These are phyloP conservation scores for Stegodyphus dumicola DNA, from an alignment of 1,140 invertebrate genomes.

Conservation along the genomic window DNA sequence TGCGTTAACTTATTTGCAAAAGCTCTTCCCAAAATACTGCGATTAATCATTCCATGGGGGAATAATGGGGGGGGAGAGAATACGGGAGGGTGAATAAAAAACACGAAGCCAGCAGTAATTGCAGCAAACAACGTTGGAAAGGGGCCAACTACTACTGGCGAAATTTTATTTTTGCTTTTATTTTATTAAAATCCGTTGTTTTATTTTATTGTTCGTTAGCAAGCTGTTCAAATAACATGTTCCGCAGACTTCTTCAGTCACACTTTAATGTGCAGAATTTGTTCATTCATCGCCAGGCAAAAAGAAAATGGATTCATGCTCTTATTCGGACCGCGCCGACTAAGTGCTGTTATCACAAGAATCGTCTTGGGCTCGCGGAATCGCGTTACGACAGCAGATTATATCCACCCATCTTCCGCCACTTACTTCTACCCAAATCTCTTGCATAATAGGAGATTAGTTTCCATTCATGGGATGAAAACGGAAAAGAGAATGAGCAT, in stretches of 20 bases:
- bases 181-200: no score
- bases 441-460: no score
- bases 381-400: constrained; percentile 4
- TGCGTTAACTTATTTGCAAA: constrained; percentile 23
- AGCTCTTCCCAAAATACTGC: neutral
- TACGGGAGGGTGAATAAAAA: neutral
- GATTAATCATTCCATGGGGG: constrained; percentile 26
- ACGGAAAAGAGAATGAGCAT: no score
- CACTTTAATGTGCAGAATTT: constrained; percentile 47
- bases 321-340: neutral
- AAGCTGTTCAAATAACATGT: constrained; percentile 28
- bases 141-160: constrained; percentile 23
- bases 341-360: constrained; percentile 18
- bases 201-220: constrained; percentile 28
- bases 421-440: no score
- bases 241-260: constrained; percentile 26
- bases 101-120: constrained; percentile 16
- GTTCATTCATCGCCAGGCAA: constrained; percentile 34
- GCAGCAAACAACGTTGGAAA: constrained; percentile 43
- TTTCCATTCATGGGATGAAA: no score
- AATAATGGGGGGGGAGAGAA: neutral
- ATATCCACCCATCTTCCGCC: no score
- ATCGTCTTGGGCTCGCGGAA: constrained; percentile 14
- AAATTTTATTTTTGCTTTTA: constrained; percentile 19
- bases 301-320: constrained; percentile 38